Conservation (phyloP, 2,797 vertebrate species). For the Heteromormyrus szaboi region DNA sequence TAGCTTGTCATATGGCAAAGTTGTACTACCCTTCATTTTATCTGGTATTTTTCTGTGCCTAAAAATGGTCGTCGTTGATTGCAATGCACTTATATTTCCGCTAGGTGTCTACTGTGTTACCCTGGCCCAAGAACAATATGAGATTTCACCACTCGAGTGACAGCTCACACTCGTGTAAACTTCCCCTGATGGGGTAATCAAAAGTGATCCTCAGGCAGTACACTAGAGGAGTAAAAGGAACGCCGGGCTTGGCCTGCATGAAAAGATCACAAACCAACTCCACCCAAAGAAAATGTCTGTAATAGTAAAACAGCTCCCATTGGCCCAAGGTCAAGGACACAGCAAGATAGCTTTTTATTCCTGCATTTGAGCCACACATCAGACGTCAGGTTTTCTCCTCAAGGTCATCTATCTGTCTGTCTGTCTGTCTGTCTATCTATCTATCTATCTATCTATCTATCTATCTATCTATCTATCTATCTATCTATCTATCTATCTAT, state of each 20-base stretch:
- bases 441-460: not conserved
- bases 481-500: too few relatives aligned
- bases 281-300: not conserved
- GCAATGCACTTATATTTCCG: not conserved
- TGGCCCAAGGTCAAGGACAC: constrained; percentile 8
- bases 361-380: not conserved
- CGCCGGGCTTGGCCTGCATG: not conserved
- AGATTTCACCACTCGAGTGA: not conserved
- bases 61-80: not conserved
- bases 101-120: not conserved
- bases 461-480: not conserved
- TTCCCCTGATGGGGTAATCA: not conserved
- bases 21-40: not conserved
- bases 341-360: not conserved
- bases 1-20: not conserved
- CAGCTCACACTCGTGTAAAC: not conserved
- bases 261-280: not conserved
- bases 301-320: not conserved
- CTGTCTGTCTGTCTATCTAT: not conserved
- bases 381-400: not conserved
- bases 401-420: not conserved
- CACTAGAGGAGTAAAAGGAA: not conserved
- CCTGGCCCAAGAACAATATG: not conserved
- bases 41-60: not conserved
- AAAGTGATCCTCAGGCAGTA: not conserved